Percentiles rank a stretch among this genome's conserved stretches.
Conservation (phyloP, 53 echinoderm and acorn worm genomes). For the Holothuria leucospilota region DNA sequence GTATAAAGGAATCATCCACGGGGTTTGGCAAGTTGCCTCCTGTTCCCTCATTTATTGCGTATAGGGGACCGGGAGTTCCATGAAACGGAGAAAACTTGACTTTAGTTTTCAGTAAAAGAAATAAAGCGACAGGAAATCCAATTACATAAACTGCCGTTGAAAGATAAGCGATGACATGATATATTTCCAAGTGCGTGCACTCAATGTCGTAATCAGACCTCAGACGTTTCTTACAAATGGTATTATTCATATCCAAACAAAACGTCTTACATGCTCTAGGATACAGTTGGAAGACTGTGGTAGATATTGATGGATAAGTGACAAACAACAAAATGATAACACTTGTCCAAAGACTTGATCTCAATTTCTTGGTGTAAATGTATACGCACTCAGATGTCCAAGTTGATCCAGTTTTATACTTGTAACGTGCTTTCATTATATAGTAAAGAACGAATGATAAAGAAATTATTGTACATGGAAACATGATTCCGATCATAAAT, state of each 20-base stretch:
- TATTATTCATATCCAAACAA: conserved; percentile 30
- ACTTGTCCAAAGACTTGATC: not conserved
- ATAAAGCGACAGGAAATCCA: conserved; percentile 55
- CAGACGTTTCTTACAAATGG: not conserved
- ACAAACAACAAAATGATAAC: conserved; percentile 55
- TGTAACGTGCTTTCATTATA: not conserved
- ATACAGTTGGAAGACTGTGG: conserved; percentile 35
- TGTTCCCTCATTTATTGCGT: no score
- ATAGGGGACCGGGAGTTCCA: no score
- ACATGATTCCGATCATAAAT: not conserved
- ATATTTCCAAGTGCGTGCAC: conserved; percentile 25
- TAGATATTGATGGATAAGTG: conserved; percentile 53
- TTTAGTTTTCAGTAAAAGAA: conserved; percentile 21
- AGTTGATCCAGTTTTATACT: not conserved
- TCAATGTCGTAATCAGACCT: conserved; percentile 58
- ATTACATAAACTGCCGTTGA: conserved; percentile 50
- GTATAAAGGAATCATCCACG: no score
- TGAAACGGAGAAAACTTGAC: no score
- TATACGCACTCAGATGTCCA: no score
- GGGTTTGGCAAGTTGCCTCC: no score
- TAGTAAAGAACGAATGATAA: not conserved
- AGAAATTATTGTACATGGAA: not conserved
- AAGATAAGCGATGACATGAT: conserved; percentile 42
- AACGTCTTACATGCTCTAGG: conserved; percentile 56
- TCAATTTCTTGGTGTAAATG: not conserved